phyloP scores from a whole-genome alignment of 2,888 invertebrate species.

The Yponomeuta plumbellus region DNA sequence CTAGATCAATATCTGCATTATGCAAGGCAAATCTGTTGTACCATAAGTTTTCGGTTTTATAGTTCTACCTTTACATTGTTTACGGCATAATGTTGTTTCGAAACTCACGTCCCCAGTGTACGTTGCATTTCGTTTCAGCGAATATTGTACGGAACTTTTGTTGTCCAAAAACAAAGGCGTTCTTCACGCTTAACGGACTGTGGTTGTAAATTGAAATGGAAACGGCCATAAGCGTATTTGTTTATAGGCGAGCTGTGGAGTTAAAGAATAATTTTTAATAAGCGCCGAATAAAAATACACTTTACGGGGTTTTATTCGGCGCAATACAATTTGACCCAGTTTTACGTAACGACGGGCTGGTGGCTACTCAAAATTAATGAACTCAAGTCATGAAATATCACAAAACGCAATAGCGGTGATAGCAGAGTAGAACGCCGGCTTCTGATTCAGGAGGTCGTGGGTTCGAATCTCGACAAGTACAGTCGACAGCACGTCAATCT shows the following conservation, averaged over 20 bases:
- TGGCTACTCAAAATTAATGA: background rate
- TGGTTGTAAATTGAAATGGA: slow-evolving; percentile 20
- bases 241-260: slow-evolving; percentile 28
- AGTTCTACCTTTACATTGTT: background rate
- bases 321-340: slow-evolving; percentile 32
- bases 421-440: too few relatives aligned
- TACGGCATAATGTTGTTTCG: too few relatives aligned
- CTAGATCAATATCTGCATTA: slow-evolving; percentile 6
- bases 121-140: background rate
- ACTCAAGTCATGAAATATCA: background rate
- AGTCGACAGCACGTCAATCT: too few relatives aligned
- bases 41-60: background rate
- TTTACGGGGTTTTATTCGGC: slow-evolving; percentile 29
- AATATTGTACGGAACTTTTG: background rate
- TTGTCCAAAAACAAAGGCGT: background rate
- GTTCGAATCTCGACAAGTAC: too few relatives aligned
- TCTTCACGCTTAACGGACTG: background rate
- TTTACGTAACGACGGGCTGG: slow-evolving; percentile 23
- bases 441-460: too few relatives aligned
- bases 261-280: slow-evolving; percentile 39
- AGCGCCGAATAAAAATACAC: slow-evolving; percentile 35
- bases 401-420: too few relatives aligned
- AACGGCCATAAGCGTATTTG: slow-evolving; percentile 40
- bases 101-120: background rate
- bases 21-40: background rate